These are phyloP conservation scores for Columbina picui DNA, from an alignment of 2,113 vertebrate genomes.

Conservation along the genomic window DNA sequence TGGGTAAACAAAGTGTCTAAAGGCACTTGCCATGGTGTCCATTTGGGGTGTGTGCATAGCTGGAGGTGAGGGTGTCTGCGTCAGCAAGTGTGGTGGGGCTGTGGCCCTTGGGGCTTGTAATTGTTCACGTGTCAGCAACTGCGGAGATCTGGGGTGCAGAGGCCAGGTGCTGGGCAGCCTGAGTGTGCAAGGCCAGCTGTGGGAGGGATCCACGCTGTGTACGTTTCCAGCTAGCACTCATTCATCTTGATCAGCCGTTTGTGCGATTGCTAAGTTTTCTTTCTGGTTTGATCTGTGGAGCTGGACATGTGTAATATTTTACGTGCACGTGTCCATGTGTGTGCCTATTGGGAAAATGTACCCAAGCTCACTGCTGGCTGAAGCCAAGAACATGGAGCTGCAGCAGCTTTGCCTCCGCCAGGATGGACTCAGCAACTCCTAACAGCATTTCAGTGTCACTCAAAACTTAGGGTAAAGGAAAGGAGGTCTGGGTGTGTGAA, in stretches of 20 bases:
- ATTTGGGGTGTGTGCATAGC: fast-evolving
- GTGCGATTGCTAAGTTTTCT: not conserved
- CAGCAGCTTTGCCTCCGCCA: not conserved
- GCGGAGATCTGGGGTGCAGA: too few relatives aligned
- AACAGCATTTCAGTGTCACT: not conserved
- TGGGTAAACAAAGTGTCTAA: not conserved
- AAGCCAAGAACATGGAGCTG: not conserved
- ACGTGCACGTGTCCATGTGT: fast-evolving
- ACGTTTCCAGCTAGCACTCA: not conserved
- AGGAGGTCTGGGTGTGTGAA: not conserved
- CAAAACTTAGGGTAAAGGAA: not conserved
- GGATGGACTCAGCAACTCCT: not conserved
- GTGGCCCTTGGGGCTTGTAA: not conserved
- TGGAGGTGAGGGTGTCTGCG: not conserved
- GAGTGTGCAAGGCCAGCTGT: not conserved
- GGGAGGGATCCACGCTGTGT: not conserved
- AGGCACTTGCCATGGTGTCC: not conserved
- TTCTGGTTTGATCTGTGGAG: not conserved
- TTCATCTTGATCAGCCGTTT: not conserved
- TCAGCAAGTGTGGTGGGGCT: not conserved
- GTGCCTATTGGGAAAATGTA: not conserved
- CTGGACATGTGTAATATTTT: too few relatives aligned
- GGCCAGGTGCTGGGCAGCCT: not conserved
- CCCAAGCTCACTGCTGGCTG: too few relatives aligned
- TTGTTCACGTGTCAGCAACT: not conserved